Evolutionary conservation across 2,888 invertebrate genomes (phyloP), one percentile per base, ranked within the genome.

Genomic region (Andrena bucephala): DNA sequence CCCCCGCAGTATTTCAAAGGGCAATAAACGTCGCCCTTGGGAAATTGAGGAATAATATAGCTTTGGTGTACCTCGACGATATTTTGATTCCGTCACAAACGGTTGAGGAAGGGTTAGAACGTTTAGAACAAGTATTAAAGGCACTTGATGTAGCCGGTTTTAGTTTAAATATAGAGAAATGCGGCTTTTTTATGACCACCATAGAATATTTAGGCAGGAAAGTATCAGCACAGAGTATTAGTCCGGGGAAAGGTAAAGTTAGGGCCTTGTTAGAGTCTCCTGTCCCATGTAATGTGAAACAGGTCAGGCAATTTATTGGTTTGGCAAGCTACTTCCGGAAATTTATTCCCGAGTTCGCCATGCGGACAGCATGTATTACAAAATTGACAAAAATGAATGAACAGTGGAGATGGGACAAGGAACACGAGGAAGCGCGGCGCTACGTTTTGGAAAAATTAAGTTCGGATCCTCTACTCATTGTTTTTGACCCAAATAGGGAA

Each of bases 201-300:
- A 78, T 93, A 0, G 81, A 89, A 7, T 91, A 89, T 69, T 76
- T 92, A 24, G 92, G 93, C 1, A 89, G 91, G 70, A 63, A 85
- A 3, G 81, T 92, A 4, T 80, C 79, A 6, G 62, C 65, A 3
- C 68, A 81, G 0, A 89, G 89, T 36, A 77, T 92, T 16, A 63
- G 77, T 24, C 86, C 83, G 0, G 83, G 85, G 8, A 75, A 27
- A 13, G 16, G 3, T 4, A 63, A 72, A 36, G 16, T 72, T 16
- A 13, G 36, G 13, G 54, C 63, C 0, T 24, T 72, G 13, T 5
- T 65, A 33, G 36, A 72, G 5, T 33, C 72, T 2, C 63, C 63
- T 6, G 54, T 52, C 13, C 65, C 65, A 16, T 8, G n/a, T 6
- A 54, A 72, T 13, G 63, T 54, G 8, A 48, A 31, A 33, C 54